Evolutionary conservation across 2,113 vertebrate genomes (phyloP).

Genomic region (Perca flavescens): DNA sequence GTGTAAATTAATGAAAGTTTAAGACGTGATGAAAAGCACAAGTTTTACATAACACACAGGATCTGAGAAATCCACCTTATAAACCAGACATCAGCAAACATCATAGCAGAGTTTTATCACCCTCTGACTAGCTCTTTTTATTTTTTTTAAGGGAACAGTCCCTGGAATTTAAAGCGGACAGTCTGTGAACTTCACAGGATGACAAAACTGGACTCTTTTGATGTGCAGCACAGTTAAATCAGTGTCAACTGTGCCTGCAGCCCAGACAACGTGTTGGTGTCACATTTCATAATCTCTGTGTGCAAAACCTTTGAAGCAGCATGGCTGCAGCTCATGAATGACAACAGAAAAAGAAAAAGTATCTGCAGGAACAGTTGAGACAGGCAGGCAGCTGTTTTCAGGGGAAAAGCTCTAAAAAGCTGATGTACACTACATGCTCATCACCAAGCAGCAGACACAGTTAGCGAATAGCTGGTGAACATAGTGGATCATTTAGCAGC

Average conservation of each 20-base stretch:
- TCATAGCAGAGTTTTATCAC: conserved; percentile 2
- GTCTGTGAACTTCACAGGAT: conserved; percentile 41
- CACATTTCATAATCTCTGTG: conserved; percentile 64
- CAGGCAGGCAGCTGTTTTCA: background rate
- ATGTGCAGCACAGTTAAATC: conserved; percentile 53
- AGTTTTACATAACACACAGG: background rate
- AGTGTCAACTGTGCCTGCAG: conserved; percentile 44
- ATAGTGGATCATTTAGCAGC: background rate
- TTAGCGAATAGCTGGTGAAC: background rate
- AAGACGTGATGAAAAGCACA: conserved; percentile 5
- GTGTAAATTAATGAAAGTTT: background rate
- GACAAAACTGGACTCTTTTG: conserved; percentile 40
- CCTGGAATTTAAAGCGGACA: conserved; percentile 40
- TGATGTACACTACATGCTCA: background rate
- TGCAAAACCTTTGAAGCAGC: conserved; percentile 48
- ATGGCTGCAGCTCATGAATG: conserved; percentile 31
- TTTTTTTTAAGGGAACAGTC: conserved; percentile 7
- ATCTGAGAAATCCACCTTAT: background rate
- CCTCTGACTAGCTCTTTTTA: background rate
- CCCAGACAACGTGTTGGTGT: conserved; percentile 46
- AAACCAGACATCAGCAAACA: conserved; percentile 8
- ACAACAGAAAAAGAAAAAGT: conserved; percentile 2
- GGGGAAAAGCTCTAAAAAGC: background rate
- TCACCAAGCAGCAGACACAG: background rate
- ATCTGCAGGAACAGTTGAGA: background rate